Base-by-base conservation (phyloP, 2,888 invertebrate genomes). In the Poecilus cupreus region DNA sequence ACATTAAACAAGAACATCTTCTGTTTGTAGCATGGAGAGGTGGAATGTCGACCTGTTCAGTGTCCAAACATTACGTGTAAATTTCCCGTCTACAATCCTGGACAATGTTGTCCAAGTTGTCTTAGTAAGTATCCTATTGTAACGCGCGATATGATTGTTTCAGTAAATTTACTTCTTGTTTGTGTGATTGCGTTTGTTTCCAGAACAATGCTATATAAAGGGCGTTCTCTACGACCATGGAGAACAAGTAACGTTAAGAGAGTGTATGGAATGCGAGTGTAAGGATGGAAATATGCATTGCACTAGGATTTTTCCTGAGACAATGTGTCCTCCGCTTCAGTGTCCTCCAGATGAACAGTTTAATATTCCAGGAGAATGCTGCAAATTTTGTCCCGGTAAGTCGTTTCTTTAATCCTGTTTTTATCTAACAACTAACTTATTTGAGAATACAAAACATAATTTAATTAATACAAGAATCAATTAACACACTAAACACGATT, bases 371-470 rank as follows among this genome's bases (percentile, higher is more conserved):
- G 96, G 95, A 82, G 95, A 96, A 89, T 97, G 97, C 90, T 97
- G 97, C 91, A 95, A 95, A 89, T 95, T 96, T 88, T 97, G 97
- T 89, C 95, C 94, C 90, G 96, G 96, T 96, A 89, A 84, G 77
- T 51, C 3, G 16, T 75, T 16, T 20, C 49, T 75, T 46, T 39
- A 37, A 8, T 32, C 5, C 32, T 2, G 32, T 32, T 5, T 32
- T 39, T 51, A 43, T 24, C 11, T 13, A 22, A 46, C 24, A 75
- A 76, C 74, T 74, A 74, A 72, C 37, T 49, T 57, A 2, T 32
- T 32, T 32, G 8, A 1, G 32, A 32, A 32, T 32, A 5, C 32
- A 32, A 32, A 32, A n/a, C n/a, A n/a, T n/a, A n/a, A n/a, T n/a
- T n/a, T n/a, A n/a, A n/a, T n/a, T n/a, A n/a, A n/a, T n/a, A n/a